phyloP scores from a whole-genome alignment of 2,113 vertebrate species.

The Corynorhinus townsendii region DNA sequence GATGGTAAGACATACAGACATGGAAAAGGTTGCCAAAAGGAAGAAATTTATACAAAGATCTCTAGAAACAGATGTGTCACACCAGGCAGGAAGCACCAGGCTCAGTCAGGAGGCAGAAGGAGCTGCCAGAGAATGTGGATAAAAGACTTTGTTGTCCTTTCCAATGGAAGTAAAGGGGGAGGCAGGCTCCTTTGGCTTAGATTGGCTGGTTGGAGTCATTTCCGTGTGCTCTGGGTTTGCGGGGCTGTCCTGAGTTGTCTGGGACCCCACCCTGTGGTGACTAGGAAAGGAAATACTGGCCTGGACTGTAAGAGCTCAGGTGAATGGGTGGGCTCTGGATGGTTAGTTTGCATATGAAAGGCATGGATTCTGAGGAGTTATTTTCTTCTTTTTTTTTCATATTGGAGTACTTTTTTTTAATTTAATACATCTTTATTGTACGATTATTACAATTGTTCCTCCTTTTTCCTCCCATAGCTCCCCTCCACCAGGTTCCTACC shows the following conservation, averaged over 20 bases:
- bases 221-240: not conserved
- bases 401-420: too few relatives aligned
- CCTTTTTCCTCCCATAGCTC: too few relatives aligned
- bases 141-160: not conserved
- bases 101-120: not conserved
- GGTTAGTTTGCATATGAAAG: not conserved
- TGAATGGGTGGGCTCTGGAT: not conserved
- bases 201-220: not conserved
- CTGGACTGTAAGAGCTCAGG: not conserved
- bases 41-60: not conserved
- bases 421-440: too few relatives aligned
- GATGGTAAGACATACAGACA: not conserved
- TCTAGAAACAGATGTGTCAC: not conserved
- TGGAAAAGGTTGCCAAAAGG: not conserved
- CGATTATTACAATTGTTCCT: too few relatives aligned
- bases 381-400: not conserved
- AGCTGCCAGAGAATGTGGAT: not conserved
- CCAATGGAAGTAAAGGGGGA: not conserved
- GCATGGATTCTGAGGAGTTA: not conserved
- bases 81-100: not conserved
- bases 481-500: too few relatives aligned
- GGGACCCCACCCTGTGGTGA: too few relatives aligned
- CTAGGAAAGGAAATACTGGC: too few relatives aligned
- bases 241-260: not conserved
- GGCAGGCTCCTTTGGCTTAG: not conserved